Evolutionary conservation across 2,113 vertebrate species (phyloP).

Genomic region (Urocolius indicus): DNA sequence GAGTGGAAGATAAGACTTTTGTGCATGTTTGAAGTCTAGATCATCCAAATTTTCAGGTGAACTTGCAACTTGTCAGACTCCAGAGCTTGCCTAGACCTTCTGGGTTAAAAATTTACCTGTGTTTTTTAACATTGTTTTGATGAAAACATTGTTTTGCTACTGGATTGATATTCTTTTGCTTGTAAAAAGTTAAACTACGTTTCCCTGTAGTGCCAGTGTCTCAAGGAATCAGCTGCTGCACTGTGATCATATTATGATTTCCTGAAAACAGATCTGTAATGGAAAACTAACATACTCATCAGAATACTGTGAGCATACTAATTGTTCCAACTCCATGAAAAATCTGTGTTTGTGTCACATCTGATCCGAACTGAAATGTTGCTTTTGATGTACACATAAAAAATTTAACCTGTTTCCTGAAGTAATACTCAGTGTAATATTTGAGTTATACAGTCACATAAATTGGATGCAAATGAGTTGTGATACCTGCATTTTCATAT

Average conservation of each 20-base stretch:
- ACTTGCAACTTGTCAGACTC: neutral
- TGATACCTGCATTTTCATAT: neutral
- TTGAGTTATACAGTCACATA: neutral
- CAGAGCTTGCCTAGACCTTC: neutral
- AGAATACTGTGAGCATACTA: neutral
- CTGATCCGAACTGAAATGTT: neutral
- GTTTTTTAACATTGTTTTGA: neutral
- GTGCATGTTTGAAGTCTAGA: neutral
- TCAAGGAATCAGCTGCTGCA: neutral
- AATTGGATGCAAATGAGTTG: neutral
- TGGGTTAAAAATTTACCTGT: neutral
- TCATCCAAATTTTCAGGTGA: neutral
- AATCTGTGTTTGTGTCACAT: neutral
- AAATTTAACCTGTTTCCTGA: neutral
- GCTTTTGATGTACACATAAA: neutral
- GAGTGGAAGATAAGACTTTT: neutral
- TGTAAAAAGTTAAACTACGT: neutral
- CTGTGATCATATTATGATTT: fast-evolving
- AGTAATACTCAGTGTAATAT: neutral
- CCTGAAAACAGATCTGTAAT: neutral
- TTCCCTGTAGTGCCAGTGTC: neutral
- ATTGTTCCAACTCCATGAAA: neutral
- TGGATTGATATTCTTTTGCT: neutral
- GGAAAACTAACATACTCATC: neutral
- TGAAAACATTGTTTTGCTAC: neutral